These are phyloP conservation scores for Blastobasis adustella DNA, from an alignment of 2,888 invertebrate genomes.

Conservation along the genomic window DNA sequence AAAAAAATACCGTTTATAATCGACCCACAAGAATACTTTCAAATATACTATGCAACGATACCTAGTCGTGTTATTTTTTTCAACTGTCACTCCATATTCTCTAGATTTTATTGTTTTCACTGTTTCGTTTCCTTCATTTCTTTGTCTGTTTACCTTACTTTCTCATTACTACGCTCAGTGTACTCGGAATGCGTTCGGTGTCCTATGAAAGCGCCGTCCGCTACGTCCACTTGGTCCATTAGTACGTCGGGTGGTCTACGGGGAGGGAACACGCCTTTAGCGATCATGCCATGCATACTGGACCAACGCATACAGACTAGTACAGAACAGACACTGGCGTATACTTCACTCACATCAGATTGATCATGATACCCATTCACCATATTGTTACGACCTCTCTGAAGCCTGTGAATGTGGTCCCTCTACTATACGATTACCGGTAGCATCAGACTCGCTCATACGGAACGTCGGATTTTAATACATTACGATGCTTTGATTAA, in stretches of 20 bases:
- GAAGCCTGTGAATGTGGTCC: slow-evolving; percentile 64
- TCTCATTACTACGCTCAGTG: slow-evolving; percentile 60
- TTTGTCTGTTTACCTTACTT: slow-evolving; percentile 35
- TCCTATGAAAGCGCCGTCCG: slow-evolving; percentile 24
- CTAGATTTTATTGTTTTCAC: slow-evolving; percentile 61
- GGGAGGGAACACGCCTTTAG: slow-evolving; percentile 44
- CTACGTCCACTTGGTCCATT: slow-evolving; percentile 34
- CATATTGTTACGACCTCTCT: slow-evolving; percentile 55
- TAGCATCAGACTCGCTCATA: slow-evolving; percentile 14
- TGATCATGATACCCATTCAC: slow-evolving; percentile 59
- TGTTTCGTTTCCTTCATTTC: slow-evolving; percentile 51
- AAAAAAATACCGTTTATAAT: slow-evolving; percentile 70
- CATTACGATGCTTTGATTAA: slow-evolving; percentile 13
- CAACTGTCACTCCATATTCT: slow-evolving; percentile 65
- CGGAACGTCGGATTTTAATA: not conserved
- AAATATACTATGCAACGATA: slow-evolving; percentile 68
- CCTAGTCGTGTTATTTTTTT: slow-evolving; percentile 60
- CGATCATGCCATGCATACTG: slow-evolving; percentile 53
- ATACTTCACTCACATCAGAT: slow-evolving; percentile 69
- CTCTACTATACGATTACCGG: slow-evolving; percentile 48
- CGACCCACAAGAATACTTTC: slow-evolving; percentile 70
- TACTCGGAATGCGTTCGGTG: slow-evolving; percentile 40
- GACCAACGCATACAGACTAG: slow-evolving; percentile 62
- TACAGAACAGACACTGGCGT: slow-evolving; percentile 65
- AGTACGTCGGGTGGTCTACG: slow-evolving; percentile 22